Evolutionary conservation across 2,888 invertebrate genomes (phyloP), one percentile per base, ranked within the genome.

Genomic region (Xanthia togata): DNA sequence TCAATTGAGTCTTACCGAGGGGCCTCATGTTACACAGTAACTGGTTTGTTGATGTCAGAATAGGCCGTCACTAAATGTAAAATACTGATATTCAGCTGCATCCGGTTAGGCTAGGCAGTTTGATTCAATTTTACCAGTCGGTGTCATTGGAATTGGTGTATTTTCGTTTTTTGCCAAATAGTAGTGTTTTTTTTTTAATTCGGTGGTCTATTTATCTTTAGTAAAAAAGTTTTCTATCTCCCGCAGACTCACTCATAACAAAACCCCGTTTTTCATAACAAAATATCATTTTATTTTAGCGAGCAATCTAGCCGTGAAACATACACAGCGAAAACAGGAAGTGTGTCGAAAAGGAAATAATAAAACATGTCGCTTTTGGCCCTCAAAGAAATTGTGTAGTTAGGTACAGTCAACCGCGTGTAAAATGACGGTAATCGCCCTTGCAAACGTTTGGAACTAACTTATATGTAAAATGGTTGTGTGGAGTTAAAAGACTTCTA

Each of bases 271-370:
- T 73, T 70, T 53, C 47, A 60, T 63, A 59, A 65, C 44, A 67
- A 50, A 64, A 77, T 81, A 78, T 74, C 20, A 31, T 65, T 44
- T 68, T 63, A 70, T 78, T 77, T 78, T 35, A 63, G 63, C 38
- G 41, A 55, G 35, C 63, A 75, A 87, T 79, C 68, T 73, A 79
- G 53, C 79, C 76, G 70, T 82, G 70, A 80, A 87, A 86, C 67
- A 80, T 38, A 57, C 50, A 73, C 71, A 63, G 64, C 71, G 76
- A 76, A 84, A 79, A 82, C 82, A 83, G 82, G 81, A 82, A 83
- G 74, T 70, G 65, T 71, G 78, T 62, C 23, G 69, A 73, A 86
- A 85, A 78, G 89, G 88, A 91, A 90, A 91, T 90, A 90, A 91
- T 92, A 92, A 90, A 91, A 89, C 85, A 85, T 78, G 74, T 80